Evolutionary conservation across 1,140 invertebrate genomes (phyloP), one percentile per base, ranked within the genome.

Genomic region (Zaprionus ornatus): DNA sequence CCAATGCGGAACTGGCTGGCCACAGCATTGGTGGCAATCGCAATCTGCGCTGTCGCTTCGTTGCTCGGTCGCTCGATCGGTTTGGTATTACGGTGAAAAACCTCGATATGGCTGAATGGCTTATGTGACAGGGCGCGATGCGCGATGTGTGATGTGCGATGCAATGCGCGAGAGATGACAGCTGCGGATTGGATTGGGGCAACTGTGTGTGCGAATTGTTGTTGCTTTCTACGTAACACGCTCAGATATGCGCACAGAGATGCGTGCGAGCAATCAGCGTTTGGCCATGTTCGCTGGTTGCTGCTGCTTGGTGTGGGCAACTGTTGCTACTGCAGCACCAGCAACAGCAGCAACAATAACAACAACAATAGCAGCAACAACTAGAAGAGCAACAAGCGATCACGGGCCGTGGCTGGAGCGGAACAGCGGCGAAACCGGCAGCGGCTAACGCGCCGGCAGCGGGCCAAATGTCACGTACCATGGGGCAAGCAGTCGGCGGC

Each of bases 391-490:
- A 40, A 40, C 37, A n/a, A n/a, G 15, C 12, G 40, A 45, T 45
- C 40, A 45, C 17, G 42, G 54, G 13, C 52, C 50, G 56, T 29
- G n/a, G 61, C 59, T 66, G 69, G 74, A 76, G 55, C 82, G 70
- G 75, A 81, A 86, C 79, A 64, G 52, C 50, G 40, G 25, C 15
- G n/a, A 45, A 68, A 72, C 77, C 73, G 79, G 73, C 75, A 79
- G 76, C 79, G 52, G 52, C 32, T 42, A 52, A 64, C 29, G 48
- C 40, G 56, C 67, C 29, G 52, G 68, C 68, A 50, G 45, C 65
- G 40, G 54, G 50, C 23, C 56, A 91, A 91, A 91, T 88, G 91
- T 91, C 91, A 91, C 91, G 91, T 91, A 88, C 19, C 74, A 56
- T 68, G 37, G 57, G 63, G 62, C 45, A 21, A 74, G 23, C 62